A percentile compares a stretch with the other conserved stretches of the same genome.
These are phyloP conservation scores for Heptranchias perlo DNA, from an alignment of 2,113 vertebrate genomes.

Conservation along the genomic window DNA sequence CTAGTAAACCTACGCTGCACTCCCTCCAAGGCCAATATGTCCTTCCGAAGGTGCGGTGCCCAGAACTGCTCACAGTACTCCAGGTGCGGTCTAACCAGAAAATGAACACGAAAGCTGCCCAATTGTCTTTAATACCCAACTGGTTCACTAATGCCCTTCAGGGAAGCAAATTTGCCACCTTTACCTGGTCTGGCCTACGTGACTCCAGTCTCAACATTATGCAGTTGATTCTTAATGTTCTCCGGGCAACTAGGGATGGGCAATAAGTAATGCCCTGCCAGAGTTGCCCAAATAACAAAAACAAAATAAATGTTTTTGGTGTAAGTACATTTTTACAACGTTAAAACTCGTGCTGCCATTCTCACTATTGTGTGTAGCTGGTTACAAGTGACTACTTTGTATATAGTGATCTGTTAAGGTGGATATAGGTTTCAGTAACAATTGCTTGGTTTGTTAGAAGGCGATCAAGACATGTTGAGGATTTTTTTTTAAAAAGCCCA, in stretches of 20 bases:
- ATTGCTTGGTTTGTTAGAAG: neutral
- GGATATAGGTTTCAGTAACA: neutral
- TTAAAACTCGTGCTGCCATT: neutral
- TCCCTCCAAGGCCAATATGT: no score
- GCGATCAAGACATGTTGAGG: neutral
- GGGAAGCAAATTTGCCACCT: neutral
- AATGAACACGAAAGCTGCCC: neutral
- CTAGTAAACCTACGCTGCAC: no score
- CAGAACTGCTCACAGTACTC: no score
- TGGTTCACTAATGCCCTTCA: no score
- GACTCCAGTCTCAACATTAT: neutral
- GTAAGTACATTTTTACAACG: neutral
- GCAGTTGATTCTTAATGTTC: neutral
- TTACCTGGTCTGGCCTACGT: neutral
- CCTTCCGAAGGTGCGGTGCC: no score
- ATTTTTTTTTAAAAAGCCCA: neutral
- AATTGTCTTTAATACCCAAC: neutral
- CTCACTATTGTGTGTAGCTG: neutral
- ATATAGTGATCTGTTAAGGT: neutral
- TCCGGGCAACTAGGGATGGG: neutral
- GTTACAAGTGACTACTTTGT: neutral
- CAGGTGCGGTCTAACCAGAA: no score
- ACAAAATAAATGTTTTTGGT: no score
- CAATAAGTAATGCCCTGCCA: neutral
- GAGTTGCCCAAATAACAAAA: no score